Base-by-base conservation (phyloP, 2,888 invertebrate species). In the Clanis bilineata region DNA sequence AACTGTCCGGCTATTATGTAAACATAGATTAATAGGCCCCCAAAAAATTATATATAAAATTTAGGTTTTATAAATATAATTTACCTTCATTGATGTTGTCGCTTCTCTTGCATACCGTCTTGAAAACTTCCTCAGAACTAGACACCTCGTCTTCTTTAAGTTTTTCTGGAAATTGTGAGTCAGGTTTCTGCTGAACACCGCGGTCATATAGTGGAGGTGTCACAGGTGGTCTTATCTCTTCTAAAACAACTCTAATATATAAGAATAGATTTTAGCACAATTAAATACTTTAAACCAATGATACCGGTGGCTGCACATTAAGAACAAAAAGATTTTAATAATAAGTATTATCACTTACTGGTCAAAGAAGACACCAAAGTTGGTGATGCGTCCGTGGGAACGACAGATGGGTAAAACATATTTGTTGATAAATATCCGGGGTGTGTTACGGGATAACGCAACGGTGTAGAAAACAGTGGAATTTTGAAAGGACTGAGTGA, bases 91-190 rank as follows among this genome's bases (percentile, higher is more conserved):
- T 71, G 25, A 59, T 60, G 41, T 57, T 60, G 18, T 75, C 71
- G 44, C 76, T 70, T 10, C 59, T 62, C n/a, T 63, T 58, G 15
- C 57, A 63, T 21, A 79, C 79, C 6, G 69, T 67, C 68, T 80
- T 88, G 61, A 72, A 84, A 18, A 95, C 94, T 82, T 95, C 96
- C 77, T 95, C 95, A 0, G 96, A 95, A 80, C 96, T 96, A 22
- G 95, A 94, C 0, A 96, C 96, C 84, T 96, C 96, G 71, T 96
- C 95, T 69, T 96, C 96, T 76, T 95, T 95, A 23, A 86, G 74
- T 72, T 77, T 87, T 12, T 86, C 86, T 1, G 77, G 60, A 9
- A 88, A 80, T 23, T 90, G 86, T 0, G 88, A 80, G 59, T 90
- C 84, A 2, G 90, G 74, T 64, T 87, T 83, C 44, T 85, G 83